Conservation (phyloP, 2,113 vertebrate genomes). For the Trogon surrucura region DNA sequence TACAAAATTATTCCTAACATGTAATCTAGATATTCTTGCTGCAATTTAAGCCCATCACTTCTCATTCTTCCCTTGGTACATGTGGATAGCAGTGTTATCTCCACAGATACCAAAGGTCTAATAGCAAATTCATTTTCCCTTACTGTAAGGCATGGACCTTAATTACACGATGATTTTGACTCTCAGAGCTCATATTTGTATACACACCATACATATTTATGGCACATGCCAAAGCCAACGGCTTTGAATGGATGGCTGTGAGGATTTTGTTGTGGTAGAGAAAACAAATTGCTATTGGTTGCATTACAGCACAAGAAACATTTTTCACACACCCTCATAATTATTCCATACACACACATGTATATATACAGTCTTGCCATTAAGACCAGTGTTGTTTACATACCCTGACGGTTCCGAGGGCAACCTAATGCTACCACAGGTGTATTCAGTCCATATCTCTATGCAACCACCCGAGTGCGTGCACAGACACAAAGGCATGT, state of each 20-base stretch:
- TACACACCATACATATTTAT: constrained; percentile 19
- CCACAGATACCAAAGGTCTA: background rate
- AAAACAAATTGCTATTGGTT: constrained; percentile 38
- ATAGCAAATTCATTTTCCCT: constrained; percentile 21
- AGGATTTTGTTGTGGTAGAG: constrained; percentile 29
- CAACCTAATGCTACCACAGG: background rate
- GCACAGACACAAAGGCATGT: background rate
- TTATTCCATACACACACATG: background rate
- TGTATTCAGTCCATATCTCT: background rate
- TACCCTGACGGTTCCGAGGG: background rate
- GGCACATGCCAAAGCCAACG: background rate
- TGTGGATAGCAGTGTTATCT: background rate
- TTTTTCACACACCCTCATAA: constrained; percentile 7
- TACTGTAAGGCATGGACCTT: background rate
- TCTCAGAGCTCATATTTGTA: constrained; percentile 25
- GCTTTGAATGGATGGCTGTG: constrained; percentile 25
- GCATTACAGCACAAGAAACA: background rate
- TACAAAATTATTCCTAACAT: constrained; percentile 12
- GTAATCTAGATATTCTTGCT: background rate
- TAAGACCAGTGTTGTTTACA: constrained; percentile 1
- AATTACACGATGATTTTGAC: constrained; percentile 42
- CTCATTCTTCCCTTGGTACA: background rate
- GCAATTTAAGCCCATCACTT: constrained; percentile 6
- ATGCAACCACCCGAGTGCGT: background rate
- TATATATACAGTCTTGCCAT: background rate